These are phyloP conservation scores for Tetramorium parvispinum DNA, from an alignment of 1,140 invertebrate species.

Conservation along the genomic window DNA sequence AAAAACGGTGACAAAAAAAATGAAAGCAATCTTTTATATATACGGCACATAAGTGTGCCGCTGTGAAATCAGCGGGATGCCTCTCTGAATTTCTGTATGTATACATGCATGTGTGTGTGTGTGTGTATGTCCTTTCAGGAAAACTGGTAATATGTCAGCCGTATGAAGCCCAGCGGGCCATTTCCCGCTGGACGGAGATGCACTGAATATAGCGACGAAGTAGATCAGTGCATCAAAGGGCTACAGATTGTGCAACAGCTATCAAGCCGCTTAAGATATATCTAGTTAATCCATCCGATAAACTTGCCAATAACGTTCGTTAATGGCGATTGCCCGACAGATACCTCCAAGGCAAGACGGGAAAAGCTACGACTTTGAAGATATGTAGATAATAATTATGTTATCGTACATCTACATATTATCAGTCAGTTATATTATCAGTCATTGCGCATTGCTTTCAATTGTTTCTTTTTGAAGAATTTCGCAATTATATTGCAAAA, in stretches of 20 bases:
- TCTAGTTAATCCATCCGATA: neutral
- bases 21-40: constrained; percentile 9
- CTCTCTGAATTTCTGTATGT: neutral
- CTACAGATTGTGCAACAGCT: constrained; percentile 23
- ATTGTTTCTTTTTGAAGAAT: neutral
- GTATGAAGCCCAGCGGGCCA: constrained; percentile 38
- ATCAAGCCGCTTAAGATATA: neutral
- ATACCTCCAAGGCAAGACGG: neutral
- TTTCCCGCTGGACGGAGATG: constrained; percentile 22
- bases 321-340: neutral
- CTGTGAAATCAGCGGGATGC: neutral
- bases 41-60: neutral
- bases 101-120: too few relatives aligned
- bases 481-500: neutral
- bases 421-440: too few relatives aligned
- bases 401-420: neutral
- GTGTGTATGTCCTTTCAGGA: constrained; percentile 25
- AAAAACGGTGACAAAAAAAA: constrained; percentile 27
- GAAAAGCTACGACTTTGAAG: neutral
- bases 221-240: constrained; percentile 40
- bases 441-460: neutral
- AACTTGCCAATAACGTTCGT: neutral
- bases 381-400: neutral
- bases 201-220: constrained; percentile 27
- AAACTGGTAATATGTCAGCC: constrained; percentile 54